Percentiles rank a stretch among this genome's conserved stretches.
These are phyloP conservation scores for Diploscapter pachys DNA, from an alignment of 1,140 invertebrate genomes.

Conservation along the genomic window DNA sequence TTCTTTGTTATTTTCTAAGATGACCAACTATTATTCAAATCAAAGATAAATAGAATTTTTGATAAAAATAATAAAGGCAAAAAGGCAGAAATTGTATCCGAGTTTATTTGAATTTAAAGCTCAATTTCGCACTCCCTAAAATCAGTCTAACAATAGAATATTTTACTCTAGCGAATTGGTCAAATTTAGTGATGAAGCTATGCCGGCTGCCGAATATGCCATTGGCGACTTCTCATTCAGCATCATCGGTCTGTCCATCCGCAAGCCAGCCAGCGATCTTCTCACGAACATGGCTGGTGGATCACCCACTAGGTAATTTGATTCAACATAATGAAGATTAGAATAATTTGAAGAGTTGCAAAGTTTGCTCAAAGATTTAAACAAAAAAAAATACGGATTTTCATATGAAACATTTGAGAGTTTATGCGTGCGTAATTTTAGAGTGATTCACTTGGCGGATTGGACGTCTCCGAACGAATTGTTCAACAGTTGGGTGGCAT, in stretches of 20 bases:
- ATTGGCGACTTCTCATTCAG: conserved; percentile 40
- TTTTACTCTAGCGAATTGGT: not conserved
- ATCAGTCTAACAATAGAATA: no score
- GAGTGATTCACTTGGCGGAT: conserved; percentile 49
- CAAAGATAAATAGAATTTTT: no score
- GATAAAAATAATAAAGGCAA: no score
- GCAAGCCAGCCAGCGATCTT: conserved; percentile 42
- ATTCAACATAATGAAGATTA: not conserved
- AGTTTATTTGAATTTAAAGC: no score
- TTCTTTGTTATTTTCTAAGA: no score
- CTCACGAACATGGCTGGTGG: conserved; percentile 41
- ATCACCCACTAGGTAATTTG: conserved; percentile 39
- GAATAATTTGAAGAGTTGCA: not conserved
- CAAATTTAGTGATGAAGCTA: conserved; percentile 36
- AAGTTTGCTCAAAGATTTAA: no score
- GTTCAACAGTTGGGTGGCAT: conserved; percentile 49
- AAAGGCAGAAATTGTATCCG: no score
- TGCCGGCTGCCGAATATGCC: conserved; percentile 39
- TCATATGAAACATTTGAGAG: not conserved
- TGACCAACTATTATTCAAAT: no score
- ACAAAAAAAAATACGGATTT: no score
- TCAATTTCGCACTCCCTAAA: no score
- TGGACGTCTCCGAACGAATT: conserved; percentile 45
- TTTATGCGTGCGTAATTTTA: conserved; percentile 22
- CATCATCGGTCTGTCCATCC: conserved; percentile 46